Evolutionary conservation across 2,113 vertebrate genomes (phyloP).

Genomic region (Catagonus wagneri): DNA sequence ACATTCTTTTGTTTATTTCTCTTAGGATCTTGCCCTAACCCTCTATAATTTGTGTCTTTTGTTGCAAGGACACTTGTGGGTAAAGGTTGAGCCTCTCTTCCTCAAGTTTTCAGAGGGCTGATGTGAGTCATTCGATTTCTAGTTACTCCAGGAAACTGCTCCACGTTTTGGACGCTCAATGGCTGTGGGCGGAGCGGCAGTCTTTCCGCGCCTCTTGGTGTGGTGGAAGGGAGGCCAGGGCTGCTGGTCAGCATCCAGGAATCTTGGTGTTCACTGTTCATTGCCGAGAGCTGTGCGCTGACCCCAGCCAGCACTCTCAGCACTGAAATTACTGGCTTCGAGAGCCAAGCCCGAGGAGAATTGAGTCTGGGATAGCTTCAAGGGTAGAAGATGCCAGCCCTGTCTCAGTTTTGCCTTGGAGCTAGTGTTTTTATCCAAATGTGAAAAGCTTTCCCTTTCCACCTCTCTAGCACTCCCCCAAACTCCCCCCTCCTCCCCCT

Average conservation of each 20-base stretch:
- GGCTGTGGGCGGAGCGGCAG: conserved; percentile 8
- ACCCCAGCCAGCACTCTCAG: conserved; percentile 32
- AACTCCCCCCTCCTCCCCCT: background rate
- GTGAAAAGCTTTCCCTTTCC: conserved; percentile 45
- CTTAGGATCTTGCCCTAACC: background rate
- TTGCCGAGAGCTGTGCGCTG: background rate
- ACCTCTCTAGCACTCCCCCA: conserved; percentile 67
- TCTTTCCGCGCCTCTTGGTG: background rate
- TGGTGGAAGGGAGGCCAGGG: conserved; percentile 31
- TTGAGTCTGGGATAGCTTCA: conserved; percentile 67
- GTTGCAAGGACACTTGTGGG: background rate
- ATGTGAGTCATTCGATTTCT: background rate
- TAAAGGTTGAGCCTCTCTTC: background rate
- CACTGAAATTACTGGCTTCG: conserved; percentile 11
- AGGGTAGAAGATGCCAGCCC: conserved; percentile 63
- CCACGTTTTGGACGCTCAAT: background rate
- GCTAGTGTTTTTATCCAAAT: conserved; percentile 62
- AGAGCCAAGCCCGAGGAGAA: conserved; percentile 48
- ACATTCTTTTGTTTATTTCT: conserved; percentile 50
- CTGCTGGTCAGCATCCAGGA: conserved; percentile 39
- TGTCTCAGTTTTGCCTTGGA: conserved; percentile 67
- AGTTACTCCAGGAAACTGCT: conserved; percentile 30
- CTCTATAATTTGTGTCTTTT: conserved; percentile 50
- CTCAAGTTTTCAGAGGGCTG: background rate
- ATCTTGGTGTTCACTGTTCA: conserved; percentile 44